Evolutionary conservation across 2,797 vertebrate species (phyloP), one percentile per base, ranked within the genome.

Genomic region (Sciaenops ocellatus): DNA sequence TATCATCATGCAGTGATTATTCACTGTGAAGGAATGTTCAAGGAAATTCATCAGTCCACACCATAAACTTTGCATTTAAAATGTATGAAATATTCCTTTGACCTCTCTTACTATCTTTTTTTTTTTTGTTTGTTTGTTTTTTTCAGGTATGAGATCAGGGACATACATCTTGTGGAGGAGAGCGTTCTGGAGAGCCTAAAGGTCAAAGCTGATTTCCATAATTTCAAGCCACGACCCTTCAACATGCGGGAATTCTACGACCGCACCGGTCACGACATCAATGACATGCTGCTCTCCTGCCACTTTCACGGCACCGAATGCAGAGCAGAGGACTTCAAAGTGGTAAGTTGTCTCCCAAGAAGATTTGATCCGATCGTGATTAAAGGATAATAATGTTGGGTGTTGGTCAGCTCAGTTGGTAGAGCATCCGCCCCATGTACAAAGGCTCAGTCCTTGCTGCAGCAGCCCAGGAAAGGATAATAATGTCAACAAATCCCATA

Each of bases 171-270:
- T 16, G 97, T 98, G 0, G 98, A 99, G 1, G 97, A 98, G 86
- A 98, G 96, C 73, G 97, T 99, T 62, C 94, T 99, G 94, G 98
- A 99, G 90, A 96, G 96, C 84, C 93, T 99, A 42, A 97, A 98
- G 88, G 96, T 97, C 86, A 99, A 98, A 90, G 96, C 98, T 0
- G 98, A 99, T 90, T 99, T 99, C 92, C 97, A 97, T 46, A 97
- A 97, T 88, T 99, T 98, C 94, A 99, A 99, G 76, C 97, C 98
- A 24, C 96, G 97, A 22, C 98, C 97, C 38, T 99, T 99, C 93
- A 99, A 98, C 94, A 99, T 99, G 98, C 85, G 96, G 5, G 98
- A 99, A 78, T 99, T 99, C 84, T 99, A 98, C 0, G 97, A 98
- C 85, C 96, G 98, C 0, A 97, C 98, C 0, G 98, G 98, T 15